Conservation (phyloP, 2,113 vertebrate species). For the Heterotis niloticus region DNA sequence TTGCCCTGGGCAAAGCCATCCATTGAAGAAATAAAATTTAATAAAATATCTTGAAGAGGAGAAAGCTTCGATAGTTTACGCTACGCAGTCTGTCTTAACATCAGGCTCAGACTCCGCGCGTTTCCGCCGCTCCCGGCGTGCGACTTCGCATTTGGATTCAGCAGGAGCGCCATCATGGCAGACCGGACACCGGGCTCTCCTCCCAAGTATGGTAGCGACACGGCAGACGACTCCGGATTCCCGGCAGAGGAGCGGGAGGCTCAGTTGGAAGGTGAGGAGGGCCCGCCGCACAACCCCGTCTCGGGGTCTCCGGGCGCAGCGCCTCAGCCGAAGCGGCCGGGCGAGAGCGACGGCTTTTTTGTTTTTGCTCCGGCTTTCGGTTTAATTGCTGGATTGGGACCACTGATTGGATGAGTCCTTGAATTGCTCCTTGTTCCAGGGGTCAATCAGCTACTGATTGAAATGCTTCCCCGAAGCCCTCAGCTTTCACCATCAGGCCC, state of each 20-base stretch:
- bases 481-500: background rate
- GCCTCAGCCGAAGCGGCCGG: background rate
- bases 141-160: conserved; percentile 11
- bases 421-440: background rate
- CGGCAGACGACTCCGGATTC: background rate
- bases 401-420: conserved; percentile 22
- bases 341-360: background rate
- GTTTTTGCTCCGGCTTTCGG: background rate
- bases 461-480: background rate
- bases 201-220: background rate
- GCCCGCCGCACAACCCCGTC: too few species aligned
- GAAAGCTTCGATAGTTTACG: too few species aligned
- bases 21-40: too few species aligned
- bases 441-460: conserved; percentile 13
- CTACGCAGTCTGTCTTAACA: too few species aligned
- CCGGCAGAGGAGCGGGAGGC: background rate
- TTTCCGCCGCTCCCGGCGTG: background rate
- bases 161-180: conserved; percentile 26
- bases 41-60: too few species aligned
- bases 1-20: too few species aligned
- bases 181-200: conserved; percentile 28
- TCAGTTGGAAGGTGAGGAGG: conserved; percentile 30
- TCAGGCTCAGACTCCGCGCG: background rate
- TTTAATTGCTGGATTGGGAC: conserved; percentile 7
- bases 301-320: background rate